phyloP scores from a whole-genome alignment of 2,113 vertebrate species.

The Aramus guarauna region DNA sequence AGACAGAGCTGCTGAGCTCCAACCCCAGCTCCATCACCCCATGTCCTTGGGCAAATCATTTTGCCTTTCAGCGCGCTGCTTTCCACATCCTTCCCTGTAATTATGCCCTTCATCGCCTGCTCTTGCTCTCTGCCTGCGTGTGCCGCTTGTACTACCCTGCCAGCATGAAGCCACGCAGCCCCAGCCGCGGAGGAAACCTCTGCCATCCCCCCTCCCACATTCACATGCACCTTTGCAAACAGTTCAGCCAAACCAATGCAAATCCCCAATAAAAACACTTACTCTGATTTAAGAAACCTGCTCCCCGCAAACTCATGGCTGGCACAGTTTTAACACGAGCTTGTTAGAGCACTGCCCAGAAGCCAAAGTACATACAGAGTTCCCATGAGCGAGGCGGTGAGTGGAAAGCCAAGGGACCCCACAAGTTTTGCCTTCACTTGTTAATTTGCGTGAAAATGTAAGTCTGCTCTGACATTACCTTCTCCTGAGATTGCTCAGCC shows the following conservation, averaged over 20 bases:
- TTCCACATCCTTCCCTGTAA: slow-evolving; percentile 4
- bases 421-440: neutral
- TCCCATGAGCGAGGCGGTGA: neutral
- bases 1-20: neutral
- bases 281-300: neutral
- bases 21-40: neutral
- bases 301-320: neutral
- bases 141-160: rapidly evolving
- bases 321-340: neutral
- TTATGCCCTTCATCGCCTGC: neutral
- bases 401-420: neutral
- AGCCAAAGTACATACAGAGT: neutral
- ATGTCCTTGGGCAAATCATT: neutral
- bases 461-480: neutral
- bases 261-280: neutral
- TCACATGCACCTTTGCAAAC: neutral
- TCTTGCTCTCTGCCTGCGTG: neutral
- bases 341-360: neutral
- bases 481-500: neutral
- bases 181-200: neutral
- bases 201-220: neutral
- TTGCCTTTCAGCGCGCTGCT: neutral
- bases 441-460: neutral
- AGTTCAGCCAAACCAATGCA: neutral
- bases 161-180: neutral